Percentiles rank a stretch among this genome's conserved stretches.
phyloP scores from a whole-genome alignment of 30 jellyfish, hydroid and myxozoan genomes.

The Hydra vulgaris region DNA sequence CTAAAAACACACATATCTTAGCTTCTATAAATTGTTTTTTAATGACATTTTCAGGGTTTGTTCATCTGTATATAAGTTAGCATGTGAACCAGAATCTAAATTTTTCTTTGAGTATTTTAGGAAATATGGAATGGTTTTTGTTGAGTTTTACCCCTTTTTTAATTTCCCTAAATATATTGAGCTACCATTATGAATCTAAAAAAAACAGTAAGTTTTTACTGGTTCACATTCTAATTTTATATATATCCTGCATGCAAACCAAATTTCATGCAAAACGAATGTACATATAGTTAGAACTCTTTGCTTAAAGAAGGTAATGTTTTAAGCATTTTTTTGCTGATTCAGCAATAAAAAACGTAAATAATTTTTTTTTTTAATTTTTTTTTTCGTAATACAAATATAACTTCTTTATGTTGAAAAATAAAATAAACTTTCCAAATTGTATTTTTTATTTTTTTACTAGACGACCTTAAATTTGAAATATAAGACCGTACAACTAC shows the following conservation, averaged over 20 bases:
- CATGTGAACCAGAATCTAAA: neutral
- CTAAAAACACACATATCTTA: no score
- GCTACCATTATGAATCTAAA: neutral
- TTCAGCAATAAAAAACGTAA: neutral
- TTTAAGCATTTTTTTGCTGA: no score
- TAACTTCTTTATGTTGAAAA: neutral
- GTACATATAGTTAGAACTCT: neutral
- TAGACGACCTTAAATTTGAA: neutral
- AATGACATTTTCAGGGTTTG: neutral
- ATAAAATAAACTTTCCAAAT: neutral
- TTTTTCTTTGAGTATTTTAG: neutral
- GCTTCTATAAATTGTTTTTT: neutral
- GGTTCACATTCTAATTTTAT: no score
- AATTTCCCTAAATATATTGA: neutral
- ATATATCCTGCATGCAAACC: no score
- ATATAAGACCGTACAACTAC: neutral
- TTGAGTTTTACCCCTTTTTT: neutral
- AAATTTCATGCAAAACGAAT: neutral
- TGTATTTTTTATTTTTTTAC: neutral
- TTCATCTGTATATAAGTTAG: neutral
- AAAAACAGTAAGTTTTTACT: neutral
- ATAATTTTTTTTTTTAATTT: no score
- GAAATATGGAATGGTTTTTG: neutral
- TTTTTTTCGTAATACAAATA: neutral
- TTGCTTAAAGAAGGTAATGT: neutral